A percentile compares a stretch with the other conserved stretches of the same genome.
phyloP scores from a whole-genome alignment of 1,140 invertebrate genomes.

The Drosophila quadrilineata region DNA sequence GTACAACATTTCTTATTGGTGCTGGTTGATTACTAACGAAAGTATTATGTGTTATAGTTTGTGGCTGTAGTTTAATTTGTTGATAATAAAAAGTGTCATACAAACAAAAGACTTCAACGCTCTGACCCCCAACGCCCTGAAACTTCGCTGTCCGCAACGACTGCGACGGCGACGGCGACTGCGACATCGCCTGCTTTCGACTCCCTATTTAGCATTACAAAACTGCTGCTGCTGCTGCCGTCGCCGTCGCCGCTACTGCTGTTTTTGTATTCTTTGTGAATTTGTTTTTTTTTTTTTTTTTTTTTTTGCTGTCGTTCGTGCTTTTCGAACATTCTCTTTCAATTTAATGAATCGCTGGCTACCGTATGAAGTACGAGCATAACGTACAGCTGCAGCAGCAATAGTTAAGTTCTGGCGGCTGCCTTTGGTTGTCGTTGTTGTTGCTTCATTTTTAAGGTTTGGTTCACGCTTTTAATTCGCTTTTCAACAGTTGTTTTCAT shows the following conservation, averaged over 20 bases:
- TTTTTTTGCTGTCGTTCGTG: slow-evolving; percentile 75
- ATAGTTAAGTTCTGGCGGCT: slow-evolving; percentile 49
- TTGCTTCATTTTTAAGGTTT: slow-evolving; percentile 56
- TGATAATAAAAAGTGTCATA: background rate
- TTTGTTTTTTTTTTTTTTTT: slow-evolving; percentile 67
- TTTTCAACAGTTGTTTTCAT: slow-evolving; percentile 63
- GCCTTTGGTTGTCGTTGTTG: slow-evolving; percentile 20
- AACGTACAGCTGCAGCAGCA: slow-evolving; percentile 28
- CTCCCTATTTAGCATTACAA: slow-evolving; percentile 72
- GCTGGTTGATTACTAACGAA: slow-evolving; percentile 33
- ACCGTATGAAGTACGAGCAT: slow-evolving; percentile 18
- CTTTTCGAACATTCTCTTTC: slow-evolving; percentile 71
- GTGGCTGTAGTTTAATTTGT: background rate
- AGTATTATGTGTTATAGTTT: background rate
- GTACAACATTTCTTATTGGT: slow-evolving; percentile 30
- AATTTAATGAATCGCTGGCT: slow-evolving; percentile 54
- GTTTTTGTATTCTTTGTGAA: slow-evolving; percentile 57
- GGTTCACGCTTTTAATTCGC: slow-evolving; percentile 70
- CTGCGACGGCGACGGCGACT: background rate
- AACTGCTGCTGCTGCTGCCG: too few relatives aligned
- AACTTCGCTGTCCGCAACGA: slow-evolving; percentile 11
- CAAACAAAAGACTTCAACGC: slow-evolving; percentile 73
- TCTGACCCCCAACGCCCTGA: slow-evolving; percentile 16
- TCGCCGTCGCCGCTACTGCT: too few relatives aligned
- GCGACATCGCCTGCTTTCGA: slow-evolving; percentile 8